Percentiles rank a stretch among this genome's conserved stretches.
Conservation (phyloP, 2,113 vertebrate genomes). For the Danionella cerebrum region DNA sequence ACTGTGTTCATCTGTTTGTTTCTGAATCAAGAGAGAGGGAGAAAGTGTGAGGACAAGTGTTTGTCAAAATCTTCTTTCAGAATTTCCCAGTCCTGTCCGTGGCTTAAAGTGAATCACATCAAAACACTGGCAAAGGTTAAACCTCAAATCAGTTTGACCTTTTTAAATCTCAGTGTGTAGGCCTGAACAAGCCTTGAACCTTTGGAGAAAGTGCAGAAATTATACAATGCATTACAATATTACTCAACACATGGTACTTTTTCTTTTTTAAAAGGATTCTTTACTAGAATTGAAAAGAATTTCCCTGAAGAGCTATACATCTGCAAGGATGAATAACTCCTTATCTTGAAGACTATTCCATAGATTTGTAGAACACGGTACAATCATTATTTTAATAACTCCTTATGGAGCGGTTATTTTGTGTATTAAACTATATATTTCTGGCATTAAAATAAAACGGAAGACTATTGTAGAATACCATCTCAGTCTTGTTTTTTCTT, state of each 20-base stretch:
- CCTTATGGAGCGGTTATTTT: too few relatives aligned
- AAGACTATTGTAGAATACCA: too few relatives aligned
- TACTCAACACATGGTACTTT: slow-evolving; percentile 3
- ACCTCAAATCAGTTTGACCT: slow-evolving; percentile 38
- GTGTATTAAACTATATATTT: too few relatives aligned
- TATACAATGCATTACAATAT: too few relatives aligned
- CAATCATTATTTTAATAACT: too few relatives aligned
- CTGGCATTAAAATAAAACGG: too few relatives aligned
- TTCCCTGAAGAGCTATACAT: too few relatives aligned
- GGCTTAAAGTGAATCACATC: slow-evolving; percentile 51
- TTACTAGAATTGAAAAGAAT: too few relatives aligned
- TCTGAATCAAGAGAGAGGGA: slow-evolving; percentile 17
- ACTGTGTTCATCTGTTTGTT: slow-evolving; percentile 28
- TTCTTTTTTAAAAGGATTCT: not conserved
- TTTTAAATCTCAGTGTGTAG: slow-evolving; percentile 41
- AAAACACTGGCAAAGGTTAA: slow-evolving; percentile 38
- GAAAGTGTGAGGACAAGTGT: slow-evolving; percentile 2
- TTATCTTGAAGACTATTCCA: too few relatives aligned
- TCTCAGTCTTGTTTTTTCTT: not conserved
- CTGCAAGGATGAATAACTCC: too few relatives aligned
- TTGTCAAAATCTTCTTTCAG: slow-evolving; percentile 42
- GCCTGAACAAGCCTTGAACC: slow-evolving; percentile 13
- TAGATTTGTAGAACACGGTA: too few relatives aligned
- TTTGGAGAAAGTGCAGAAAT: slow-evolving; percentile 21
- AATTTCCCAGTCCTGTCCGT: slow-evolving; percentile 55